Conservation (phyloP, 2,888 invertebrate species). For the Drosophila ustulata region DNA sequence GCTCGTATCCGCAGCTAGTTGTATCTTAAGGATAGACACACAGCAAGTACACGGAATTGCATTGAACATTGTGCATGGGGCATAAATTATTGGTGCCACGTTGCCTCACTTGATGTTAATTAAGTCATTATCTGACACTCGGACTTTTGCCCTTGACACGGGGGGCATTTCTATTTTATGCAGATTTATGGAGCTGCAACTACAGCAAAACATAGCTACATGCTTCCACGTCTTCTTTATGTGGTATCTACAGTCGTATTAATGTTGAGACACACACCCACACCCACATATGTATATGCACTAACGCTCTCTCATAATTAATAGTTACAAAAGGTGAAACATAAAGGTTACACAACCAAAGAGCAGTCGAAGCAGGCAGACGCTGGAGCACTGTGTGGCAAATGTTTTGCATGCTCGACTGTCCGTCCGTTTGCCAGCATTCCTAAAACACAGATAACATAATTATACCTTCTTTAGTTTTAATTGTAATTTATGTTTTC, state of each 20-base stretch:
- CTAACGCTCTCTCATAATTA: slow-evolving; percentile 53
- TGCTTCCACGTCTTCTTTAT: slow-evolving; percentile 9
- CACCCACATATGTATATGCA: background rate
- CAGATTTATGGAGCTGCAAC: slow-evolving; percentile 69
- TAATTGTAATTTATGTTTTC: slow-evolving; percentile 72
- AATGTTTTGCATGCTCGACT: slow-evolving; percentile 37
- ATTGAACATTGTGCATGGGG: slow-evolving; percentile 8
- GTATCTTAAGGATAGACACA: slow-evolving; percentile 57
- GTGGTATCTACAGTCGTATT: slow-evolving; percentile 44
- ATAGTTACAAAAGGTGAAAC: slow-evolving; percentile 70
- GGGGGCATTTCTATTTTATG: slow-evolving; percentile 60
- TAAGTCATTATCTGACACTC: slow-evolving; percentile 55
- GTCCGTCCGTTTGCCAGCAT: slow-evolving; percentile 13
- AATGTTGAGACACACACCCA: slow-evolving; percentile 12
- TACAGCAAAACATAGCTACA: slow-evolving; percentile 65
- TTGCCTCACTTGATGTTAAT: slow-evolving; percentile 66
- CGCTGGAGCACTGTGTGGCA: slow-evolving; percentile 1
- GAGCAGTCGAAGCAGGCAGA: background rate
- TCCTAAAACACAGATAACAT: slow-evolving; percentile 50
- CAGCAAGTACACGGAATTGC: slow-evolving; percentile 10
- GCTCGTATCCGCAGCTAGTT: background rate
- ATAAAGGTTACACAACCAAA: slow-evolving; percentile 43
- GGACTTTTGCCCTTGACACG: slow-evolving; percentile 31
- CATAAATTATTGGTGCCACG: slow-evolving; percentile 57
- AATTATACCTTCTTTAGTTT: slow-evolving; percentile 62